Percentiles rank a stretch among this genome's conserved stretches.
phyloP scores from a whole-genome alignment of 2,113 vertebrate species.

The Caracal caracal region DNA sequence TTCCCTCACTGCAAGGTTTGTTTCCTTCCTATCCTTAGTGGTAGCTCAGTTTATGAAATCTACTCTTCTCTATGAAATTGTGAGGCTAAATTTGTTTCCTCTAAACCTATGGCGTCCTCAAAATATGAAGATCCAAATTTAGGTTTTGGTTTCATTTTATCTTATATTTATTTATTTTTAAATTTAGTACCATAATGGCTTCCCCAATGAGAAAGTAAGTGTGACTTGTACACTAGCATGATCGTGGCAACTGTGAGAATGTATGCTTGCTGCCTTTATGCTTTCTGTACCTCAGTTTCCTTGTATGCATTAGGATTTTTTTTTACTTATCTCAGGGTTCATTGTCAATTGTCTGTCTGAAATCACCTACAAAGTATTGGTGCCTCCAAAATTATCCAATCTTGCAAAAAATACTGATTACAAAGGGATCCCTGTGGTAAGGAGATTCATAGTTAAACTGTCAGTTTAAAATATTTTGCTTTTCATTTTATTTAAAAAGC shows the following conservation, averaged over 20 bases:
- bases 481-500: conserved; percentile 46
- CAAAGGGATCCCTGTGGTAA: conserved; percentile 1
- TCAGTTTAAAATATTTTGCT: conserved; percentile 17
- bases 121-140: not conserved
- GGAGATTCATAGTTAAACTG: not conserved
- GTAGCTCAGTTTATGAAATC: not conserved
- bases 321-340: not conserved
- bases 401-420: not conserved
- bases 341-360: not conserved
- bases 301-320: not conserved
- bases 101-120: not conserved
- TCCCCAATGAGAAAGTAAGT: not conserved
- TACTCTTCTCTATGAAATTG: not conserved
- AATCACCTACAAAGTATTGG: not conserved
- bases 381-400: not conserved
- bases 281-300: not conserved
- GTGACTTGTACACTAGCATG: not conserved
- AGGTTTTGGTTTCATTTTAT: not conserved
- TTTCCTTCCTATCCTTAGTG: not conserved
- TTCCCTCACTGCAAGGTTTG: not conserved
- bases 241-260: not conserved
- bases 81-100: not conserved
- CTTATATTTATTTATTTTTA: not conserved
- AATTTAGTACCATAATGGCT: not conserved
- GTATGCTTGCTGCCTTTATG: not conserved